Base-by-base conservation (phyloP, 2,113 vertebrate species). In the Tympanuchus pallidicinctus region DNA sequence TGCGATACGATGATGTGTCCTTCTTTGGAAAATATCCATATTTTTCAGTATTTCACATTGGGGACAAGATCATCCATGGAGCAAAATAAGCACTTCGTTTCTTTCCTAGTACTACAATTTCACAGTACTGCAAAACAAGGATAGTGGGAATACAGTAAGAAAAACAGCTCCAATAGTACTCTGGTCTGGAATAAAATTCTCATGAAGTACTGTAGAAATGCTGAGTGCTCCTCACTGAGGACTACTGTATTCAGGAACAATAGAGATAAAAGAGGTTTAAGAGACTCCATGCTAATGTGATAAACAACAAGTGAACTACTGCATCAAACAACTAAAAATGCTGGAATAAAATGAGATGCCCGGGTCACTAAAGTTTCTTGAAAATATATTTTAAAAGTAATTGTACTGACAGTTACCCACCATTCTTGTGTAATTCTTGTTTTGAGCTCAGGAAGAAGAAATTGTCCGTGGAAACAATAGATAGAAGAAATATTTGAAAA, bases 401-500 rank as follows among this genome's bases (percentile, higher is more conserved):
- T 17, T 47, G 40, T 42, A 92, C 76, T 19, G 56, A 77, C 22
- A 40, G 75, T n/a, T 63, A 94, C 99, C 98, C 94, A 99, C 99
- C 99, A 99, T 96, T 99, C 99, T 86, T 98, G 95, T 3, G 97
- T 99, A 89, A 99, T 99, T 92, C 99, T 98, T 3, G 97, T 97
- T 95, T 99, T 98, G 60, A 99, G 98, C 93, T 99, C 99, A 9
- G 99, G 99, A 71, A 99, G 98, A 82, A 99, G 98, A 96, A 99
- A 99, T 94, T 99, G 98, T 88, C 98, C 97, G 0, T 99, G 99
- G 97, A 99, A 99, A 93, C 98, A 97, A 93, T 99, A 99, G 97
- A 99, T 99, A 73, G 99, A 99, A 92, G 99, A 99, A 96, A 99
- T 99, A 97, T 99, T 99, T 71, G 99, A 99, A 97, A 99, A 99